Evolutionary conservation across 2,113 vertebrate species (phyloP).

Genomic region (Euleptes europaea): DNA sequence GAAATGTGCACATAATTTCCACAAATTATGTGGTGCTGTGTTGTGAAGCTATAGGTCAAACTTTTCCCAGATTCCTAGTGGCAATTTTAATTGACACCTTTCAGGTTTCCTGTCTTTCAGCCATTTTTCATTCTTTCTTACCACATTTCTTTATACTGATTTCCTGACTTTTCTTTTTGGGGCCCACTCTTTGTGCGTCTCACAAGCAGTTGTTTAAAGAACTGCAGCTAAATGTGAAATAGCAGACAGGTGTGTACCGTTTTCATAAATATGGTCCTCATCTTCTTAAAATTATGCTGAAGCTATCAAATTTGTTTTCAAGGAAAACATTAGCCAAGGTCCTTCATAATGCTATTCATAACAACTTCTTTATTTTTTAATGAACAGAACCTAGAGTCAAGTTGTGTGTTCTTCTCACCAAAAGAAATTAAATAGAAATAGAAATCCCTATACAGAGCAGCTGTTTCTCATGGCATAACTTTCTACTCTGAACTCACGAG

Average conservation of each 20-base stretch:
- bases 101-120: not conserved
- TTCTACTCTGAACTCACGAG: constrained; percentile 35
- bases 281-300: not conserved
- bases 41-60: not conserved
- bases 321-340: not conserved
- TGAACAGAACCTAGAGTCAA: not conserved
- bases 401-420: constrained; percentile 19
- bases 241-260: not conserved
- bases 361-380: not conserved
- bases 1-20: not conserved
- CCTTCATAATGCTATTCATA: constrained; percentile 10
- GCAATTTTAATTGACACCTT: too few relatives aligned
- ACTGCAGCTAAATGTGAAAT: not conserved
- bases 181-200: not conserved
- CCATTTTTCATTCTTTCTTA: not conserved
- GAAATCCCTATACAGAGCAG: constrained; percentile 26
- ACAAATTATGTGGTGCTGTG: not conserved
- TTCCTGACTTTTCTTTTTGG: not conserved
- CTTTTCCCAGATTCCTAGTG: not conserved
- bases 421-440: constrained; percentile 35
- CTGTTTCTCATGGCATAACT: constrained; percentile 35
- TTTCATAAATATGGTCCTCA: not conserved
- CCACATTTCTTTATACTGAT: not conserved
- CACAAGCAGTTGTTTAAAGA: not conserved
- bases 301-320: not conserved